A percentile compares a stretch with the other conserved stretches of the same genome.
These are phyloP conservation scores for Rhagonycha fulva DNA, from an alignment of 2,888 invertebrate species.

Conservation along the genomic window DNA sequence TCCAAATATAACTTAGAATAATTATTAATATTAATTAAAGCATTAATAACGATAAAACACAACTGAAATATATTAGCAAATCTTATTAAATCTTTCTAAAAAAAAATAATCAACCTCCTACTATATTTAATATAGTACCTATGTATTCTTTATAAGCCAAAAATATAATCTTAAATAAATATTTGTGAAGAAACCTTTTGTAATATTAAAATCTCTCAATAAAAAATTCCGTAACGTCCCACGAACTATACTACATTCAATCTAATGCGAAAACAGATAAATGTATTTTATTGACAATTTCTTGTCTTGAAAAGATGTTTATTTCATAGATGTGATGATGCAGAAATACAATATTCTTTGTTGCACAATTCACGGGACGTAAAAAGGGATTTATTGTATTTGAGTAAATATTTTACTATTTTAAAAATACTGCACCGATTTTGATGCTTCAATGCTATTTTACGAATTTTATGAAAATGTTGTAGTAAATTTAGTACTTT, in stretches of 20 bases:
- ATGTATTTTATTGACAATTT: slow-evolving; percentile 20
- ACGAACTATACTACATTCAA: slow-evolving; percentile 6
- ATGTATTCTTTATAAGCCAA: background rate
- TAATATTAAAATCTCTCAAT: slow-evolving; percentile 10
- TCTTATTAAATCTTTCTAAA: background rate
- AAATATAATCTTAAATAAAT: background rate
- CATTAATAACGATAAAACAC: background rate
- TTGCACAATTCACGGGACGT: slow-evolving; percentile 7
- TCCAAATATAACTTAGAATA: background rate
- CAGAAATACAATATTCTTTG: slow-evolving; percentile 15
- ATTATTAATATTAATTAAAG: background rate
- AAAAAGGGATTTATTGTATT: background rate
- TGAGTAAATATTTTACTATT: slow-evolving; percentile 7
- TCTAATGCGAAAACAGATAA: slow-evolving; percentile 18
- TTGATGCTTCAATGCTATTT: background rate
- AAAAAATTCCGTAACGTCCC: slow-evolving; percentile 4
- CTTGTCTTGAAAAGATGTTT: slow-evolving; percentile 19
- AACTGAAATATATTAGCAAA: background rate
- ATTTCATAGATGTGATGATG: slow-evolving; percentile 20
- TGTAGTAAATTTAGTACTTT: background rate
- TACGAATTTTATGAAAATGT: background rate
- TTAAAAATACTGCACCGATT: background rate
- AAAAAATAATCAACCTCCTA: background rate
- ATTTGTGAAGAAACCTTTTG: background rate
- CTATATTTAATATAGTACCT: background rate